Base-by-base conservation (phyloP, 2,797 vertebrate species). In the Buphagus erythrorhynchus region DNA sequence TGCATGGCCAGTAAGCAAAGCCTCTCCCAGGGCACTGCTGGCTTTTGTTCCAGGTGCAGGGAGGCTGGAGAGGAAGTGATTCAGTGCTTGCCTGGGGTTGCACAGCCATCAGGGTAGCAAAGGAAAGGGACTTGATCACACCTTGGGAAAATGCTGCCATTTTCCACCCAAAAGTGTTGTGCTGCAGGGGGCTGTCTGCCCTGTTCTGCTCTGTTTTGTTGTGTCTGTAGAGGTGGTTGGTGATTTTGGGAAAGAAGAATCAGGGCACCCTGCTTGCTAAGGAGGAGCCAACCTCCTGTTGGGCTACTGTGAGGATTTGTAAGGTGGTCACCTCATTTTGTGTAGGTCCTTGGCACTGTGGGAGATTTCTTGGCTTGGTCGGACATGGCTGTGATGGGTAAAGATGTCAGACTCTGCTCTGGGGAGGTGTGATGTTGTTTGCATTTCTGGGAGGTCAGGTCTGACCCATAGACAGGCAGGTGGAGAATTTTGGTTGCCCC, bases 1-100 rank as follows among this genome's bases (percentile, higher is more conserved):
- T 58, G 40, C 55, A 61, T 0, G 0, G 2, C 3, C 22, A 46
- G 6, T 10, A 18, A 45, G 65, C 36, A 11, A 15, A 71, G 55
- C 36, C 18, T 88, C 40, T 83, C 31, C 40, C 9, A 21, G 72
- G 75, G 31, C 52, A 13, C 16, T 1, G 0, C 45, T 36, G 73
- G 20, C 35, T 76, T 85, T 88, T 4, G 2, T 29, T 76, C 35
- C 22, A 8, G 7, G 2, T 54, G 11, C 0, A 1, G n/a, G 59
- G 36, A 71, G 31, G 11, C 33, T 9, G 9, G 24, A 59, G 71
- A 40, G 67, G 21, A 10, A 9, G 28, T 1, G 6, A 19, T 40
- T 78, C 55, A 21, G 20, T 45, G 43, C 35, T 76, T 46, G 28
- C 40, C 45, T 66, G 54, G 45, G 22, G 10, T 48, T 71, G 29